Percentiles rank a stretch among this genome's conserved stretches.
phyloP scores from a whole-genome alignment of 2,113 vertebrate species.

The Zeus faber region DNA sequence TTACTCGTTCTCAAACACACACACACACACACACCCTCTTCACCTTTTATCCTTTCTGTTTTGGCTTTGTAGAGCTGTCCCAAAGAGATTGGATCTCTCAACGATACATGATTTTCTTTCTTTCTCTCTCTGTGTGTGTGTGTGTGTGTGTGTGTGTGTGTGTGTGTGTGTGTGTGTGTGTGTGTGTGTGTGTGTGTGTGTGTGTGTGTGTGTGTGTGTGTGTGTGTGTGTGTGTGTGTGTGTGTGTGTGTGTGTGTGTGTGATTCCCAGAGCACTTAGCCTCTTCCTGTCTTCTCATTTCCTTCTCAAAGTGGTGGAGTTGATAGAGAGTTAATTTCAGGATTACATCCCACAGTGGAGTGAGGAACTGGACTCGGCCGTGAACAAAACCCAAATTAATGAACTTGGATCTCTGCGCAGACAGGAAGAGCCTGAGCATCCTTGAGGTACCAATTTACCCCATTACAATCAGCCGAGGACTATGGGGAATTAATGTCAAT shows the following conservation, averaged over 20 bases:
- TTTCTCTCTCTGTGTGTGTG: background rate
- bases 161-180: background rate
- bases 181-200: slow-evolving; percentile 4
- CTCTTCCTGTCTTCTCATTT: background rate
- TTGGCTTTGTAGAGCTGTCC: slow-evolving; percentile 26
- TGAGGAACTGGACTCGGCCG: background rate
- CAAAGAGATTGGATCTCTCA: no score
- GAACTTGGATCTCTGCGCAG: background rate
- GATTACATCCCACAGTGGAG: slow-evolving; percentile 1
- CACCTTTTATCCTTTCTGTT: background rate
- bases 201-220: slow-evolving; percentile 7
- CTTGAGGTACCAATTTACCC: no score
- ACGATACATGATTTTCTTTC: no score
- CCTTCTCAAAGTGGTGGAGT: background rate
- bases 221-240: slow-evolving; percentile 3
- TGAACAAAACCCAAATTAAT: background rate
- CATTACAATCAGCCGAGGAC: no score
- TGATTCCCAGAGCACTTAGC: background rate
- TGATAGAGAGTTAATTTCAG: slow-evolving; percentile 9
- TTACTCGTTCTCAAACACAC: background rate
- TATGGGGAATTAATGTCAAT: no score
- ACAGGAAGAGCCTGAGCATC: background rate
- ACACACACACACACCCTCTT: no score
- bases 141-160: background rate
- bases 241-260: slow-evolving; percentile 5